Conservation (phyloP, 2,888 invertebrate genomes). For the Synergus japonicus region DNA sequence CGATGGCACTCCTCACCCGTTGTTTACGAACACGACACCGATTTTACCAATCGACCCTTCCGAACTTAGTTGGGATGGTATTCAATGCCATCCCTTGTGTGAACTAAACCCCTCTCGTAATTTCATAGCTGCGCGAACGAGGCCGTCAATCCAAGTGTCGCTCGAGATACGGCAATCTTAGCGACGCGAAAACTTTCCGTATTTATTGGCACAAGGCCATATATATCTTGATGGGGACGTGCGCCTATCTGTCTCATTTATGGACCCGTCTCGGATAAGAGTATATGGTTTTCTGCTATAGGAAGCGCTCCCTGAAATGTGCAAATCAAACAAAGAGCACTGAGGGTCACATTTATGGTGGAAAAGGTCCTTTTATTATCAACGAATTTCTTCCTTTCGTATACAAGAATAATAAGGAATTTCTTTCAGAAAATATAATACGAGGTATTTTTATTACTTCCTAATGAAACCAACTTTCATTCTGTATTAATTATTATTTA, state of each 20-base stretch:
- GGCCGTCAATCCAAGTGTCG: slow-evolving; percentile 37
- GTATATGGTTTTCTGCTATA: neutral
- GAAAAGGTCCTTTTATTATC: slow-evolving; percentile 34
- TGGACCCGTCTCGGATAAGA: slow-evolving; percentile 8
- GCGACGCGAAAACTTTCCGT: slow-evolving; percentile 34
- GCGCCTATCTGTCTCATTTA: slow-evolving; percentile 30
- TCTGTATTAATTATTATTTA: slow-evolving; percentile 17
- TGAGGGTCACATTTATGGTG: slow-evolving; percentile 19
- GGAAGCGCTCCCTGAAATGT: slow-evolving; percentile 3
- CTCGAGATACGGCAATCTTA: slow-evolving; percentile 24
- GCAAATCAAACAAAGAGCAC: slow-evolving; percentile 36
- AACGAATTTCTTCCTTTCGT: slow-evolving; percentile 25
- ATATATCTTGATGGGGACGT: neutral
- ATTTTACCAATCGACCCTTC: slow-evolving; percentile 30
- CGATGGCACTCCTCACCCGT: slow-evolving; percentile 32
- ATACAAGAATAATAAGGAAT: neutral
- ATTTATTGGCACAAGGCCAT: slow-evolving; percentile 23
- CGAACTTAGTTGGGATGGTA: slow-evolving; percentile 15
- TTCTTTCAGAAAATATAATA: slow-evolving; percentile 1
- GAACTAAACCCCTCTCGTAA: slow-evolving; percentile 27
- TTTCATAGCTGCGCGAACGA: slow-evolving; percentile 37
- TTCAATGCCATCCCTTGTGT: slow-evolving; percentile 9
- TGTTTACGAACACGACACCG: slow-evolving; percentile 38
- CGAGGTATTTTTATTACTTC: slow-evolving; percentile 23
- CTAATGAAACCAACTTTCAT: neutral